Evolutionary conservation across 2,888 invertebrate genomes (phyloP), one percentile per base, ranked within the genome.

Genomic region (Temnothorax unifasciatus): DNA sequence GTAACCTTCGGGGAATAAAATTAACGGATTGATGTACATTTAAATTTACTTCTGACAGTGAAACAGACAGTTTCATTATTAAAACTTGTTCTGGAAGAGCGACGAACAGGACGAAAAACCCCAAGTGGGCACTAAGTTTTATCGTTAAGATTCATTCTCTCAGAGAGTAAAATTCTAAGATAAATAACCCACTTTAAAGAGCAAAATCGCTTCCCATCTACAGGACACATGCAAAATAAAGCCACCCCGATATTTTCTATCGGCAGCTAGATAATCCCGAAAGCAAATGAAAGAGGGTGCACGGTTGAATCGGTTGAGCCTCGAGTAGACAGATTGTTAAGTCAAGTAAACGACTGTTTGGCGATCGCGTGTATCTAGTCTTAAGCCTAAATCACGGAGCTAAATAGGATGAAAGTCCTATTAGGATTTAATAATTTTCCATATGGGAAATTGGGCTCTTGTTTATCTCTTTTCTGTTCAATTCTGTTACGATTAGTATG

Each of bases 241-340:
- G 41, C 52, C 34, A 59, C 25, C 44, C 21, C 66, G 38, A 66
- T 54, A 54, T 57, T 82, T 63, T 41, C n/a, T 34, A 41, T 69
- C 41, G 73, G 57, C 64, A 68, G 38, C 18, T n/a, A 52, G 66
- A 82, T 77, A 47, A 50, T 71, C 13, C 34, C 34, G 61, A 82
- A 75, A 75, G 64, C 57, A 34, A 54, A 68, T 29, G 29, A 41
- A 47, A 71, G 66, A 61, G 21, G 47, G 47, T 18, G 25, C 77
- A 68, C 77, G 86, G 69, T 79, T 52, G 44, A 63, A 57, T 87
- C 59, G 73, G 54, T 87, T 82, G 81, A 68, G 34, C 59, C 71
- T 87, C 81, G 77, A 89, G 38, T 79, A 68, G 81, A 63, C 82
- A 81, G 71, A 66, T 25, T 83, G 76, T 89, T 77, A 82, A 82